Evolutionary conservation across 2,888 invertebrate genomes (phyloP).

Genomic region (Amiota mariae): DNA sequence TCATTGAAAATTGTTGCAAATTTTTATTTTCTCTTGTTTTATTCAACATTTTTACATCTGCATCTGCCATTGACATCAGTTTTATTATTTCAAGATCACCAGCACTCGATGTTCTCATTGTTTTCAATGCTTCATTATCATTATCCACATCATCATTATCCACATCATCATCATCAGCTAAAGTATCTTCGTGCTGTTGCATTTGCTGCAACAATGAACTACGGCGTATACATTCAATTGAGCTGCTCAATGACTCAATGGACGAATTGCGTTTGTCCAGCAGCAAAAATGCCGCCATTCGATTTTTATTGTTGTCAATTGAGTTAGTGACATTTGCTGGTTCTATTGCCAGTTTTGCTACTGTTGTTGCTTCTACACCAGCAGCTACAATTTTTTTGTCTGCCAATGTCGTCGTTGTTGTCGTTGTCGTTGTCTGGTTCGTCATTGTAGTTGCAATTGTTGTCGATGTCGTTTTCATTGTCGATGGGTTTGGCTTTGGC

Average conservation of each 20-base stretch:
- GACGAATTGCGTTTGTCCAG: constrained; percentile 40
- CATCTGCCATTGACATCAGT: constrained; percentile 36
- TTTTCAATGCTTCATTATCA: constrained; percentile 25
- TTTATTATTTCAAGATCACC: constrained; percentile 18
- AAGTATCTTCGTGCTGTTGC: constrained; percentile 25
- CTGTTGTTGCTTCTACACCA: constrained; percentile 9
- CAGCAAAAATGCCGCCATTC: constrained; percentile 33
- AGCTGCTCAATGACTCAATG: constrained; percentile 40
- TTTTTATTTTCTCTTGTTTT: constrained; percentile 42
- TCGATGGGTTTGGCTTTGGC: constrained; percentile 3
- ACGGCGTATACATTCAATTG: constrained; percentile 44
- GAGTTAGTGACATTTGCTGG: constrained; percentile 23
- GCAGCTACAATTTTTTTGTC: not conserved
- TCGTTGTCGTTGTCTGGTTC: constrained; percentile 26
- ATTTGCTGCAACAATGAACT: constrained; percentile 31
- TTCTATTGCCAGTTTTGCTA: constrained; percentile 26
- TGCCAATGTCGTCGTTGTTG: not conserved
- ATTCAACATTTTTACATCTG: constrained; percentile 34
- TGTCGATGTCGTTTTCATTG: not conserved
- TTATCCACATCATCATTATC: constrained; percentile 20
- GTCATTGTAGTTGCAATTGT: constrained; percentile 10
- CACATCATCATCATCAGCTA: not conserved
- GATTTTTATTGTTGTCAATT: constrained; percentile 28
- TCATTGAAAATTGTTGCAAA: constrained; percentile 35
- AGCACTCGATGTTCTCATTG: constrained; percentile 1